Conservation (phyloP, 2,113 vertebrate genomes). For the Gallinago jamesoni region DNA sequence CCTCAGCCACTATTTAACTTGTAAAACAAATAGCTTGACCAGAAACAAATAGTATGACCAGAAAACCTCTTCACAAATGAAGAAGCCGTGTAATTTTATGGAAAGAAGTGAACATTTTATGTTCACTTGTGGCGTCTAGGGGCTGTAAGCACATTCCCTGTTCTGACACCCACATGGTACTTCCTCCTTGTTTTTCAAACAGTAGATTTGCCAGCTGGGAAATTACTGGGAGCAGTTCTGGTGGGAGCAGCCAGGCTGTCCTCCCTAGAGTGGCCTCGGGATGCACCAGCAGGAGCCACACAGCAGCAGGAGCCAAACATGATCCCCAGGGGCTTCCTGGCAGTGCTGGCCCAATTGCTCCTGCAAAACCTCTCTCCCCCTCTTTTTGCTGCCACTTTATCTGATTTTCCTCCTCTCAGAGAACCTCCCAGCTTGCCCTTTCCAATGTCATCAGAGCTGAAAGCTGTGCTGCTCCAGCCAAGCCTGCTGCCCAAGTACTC, state of each 20-base stretch:
- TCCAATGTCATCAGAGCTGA: not conserved
- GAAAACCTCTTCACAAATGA: not conserved
- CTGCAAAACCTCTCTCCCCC: not conserved
- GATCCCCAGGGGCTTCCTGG: not conserved
- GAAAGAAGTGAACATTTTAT: not conserved
- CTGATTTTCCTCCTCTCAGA: not conserved
- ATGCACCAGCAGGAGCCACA: not conserved
- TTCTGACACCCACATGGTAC: not conserved
- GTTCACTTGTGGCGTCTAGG: not conserved
- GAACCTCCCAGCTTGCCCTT: not conserved
- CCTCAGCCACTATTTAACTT: not conserved
- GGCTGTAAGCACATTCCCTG: not conserved
- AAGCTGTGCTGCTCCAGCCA: not conserved
- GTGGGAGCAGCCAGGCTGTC: not conserved
- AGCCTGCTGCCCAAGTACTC: not conserved
- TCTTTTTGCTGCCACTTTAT: not conserved
- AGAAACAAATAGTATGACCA: not conserved
- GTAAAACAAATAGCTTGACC: not conserved
- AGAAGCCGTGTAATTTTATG: not conserved
- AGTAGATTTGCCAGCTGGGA: not conserved
- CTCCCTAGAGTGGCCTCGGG: not conserved
- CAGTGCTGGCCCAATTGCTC: not conserved
- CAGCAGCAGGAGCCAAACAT: rapidly evolving
- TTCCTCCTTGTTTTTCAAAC: not conserved
- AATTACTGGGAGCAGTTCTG: not conserved